phyloP scores from a whole-genome alignment of 2,797 vertebrate species.

The Alca torda region DNA sequence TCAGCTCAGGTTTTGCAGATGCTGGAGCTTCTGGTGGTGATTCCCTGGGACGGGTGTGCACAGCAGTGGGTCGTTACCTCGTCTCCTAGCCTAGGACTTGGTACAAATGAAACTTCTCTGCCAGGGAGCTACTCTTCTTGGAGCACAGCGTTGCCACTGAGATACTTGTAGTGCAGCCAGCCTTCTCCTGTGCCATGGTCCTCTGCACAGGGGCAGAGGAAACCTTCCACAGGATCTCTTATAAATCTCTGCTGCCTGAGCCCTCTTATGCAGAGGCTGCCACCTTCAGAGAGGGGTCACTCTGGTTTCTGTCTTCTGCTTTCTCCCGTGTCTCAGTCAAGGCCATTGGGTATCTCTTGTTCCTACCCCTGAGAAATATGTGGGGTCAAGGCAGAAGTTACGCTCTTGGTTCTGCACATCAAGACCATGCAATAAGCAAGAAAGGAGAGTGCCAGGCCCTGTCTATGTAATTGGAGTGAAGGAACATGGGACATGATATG shows the following conservation, averaged over 20 bases:
- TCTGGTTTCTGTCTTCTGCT: neutral
- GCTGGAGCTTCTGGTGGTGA: neutral
- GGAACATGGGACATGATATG: neutral
- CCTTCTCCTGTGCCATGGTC: accelerated
- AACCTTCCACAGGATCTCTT: neutral
- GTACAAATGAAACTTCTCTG: neutral
- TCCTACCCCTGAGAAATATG: neutral
- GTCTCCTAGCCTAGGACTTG: neutral
- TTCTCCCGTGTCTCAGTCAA: neutral
- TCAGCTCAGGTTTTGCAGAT: neutral
- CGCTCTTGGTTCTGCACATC: neutral
- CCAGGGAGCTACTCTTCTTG: neutral
- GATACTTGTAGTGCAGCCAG: neutral
- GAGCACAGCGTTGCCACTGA: neutral
- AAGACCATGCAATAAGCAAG: neutral
- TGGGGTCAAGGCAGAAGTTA: neutral
- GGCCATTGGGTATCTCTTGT: neutral
- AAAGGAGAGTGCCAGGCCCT: neutral
- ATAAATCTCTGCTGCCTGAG: neutral
- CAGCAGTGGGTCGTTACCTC: neutral
- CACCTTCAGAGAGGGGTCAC: neutral
- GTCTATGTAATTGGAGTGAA: neutral
- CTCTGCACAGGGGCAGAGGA: neutral
- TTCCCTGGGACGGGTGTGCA: neutral
- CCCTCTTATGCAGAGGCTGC: neutral